Conservation (phyloP, 2,888 invertebrate genomes). For the Ernsta delagoae region DNA sequence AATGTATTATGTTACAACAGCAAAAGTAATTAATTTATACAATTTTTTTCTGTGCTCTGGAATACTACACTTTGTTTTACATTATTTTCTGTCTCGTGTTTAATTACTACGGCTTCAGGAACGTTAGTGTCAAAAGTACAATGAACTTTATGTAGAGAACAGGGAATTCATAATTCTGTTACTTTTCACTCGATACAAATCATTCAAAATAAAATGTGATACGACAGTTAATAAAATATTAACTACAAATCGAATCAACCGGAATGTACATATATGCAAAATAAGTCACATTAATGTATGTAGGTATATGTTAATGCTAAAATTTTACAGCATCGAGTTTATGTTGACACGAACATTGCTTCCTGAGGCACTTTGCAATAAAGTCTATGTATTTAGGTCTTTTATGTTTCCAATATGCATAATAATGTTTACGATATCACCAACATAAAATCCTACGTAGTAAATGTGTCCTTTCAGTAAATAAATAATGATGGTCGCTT, state of each 20-base stretch:
- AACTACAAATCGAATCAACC: no score
- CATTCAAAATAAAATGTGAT: no score
- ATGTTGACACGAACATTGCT: conserved; percentile 20
- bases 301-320: conserved; percentile 2
- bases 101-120: not conserved
- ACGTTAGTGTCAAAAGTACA: not conserved
- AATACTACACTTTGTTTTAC: not conserved
- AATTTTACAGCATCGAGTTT: conserved; percentile 8
- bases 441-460: conserved; percentile 12
- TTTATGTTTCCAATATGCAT: conserved; percentile 17
- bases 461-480: conserved; percentile 3
- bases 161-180: no score
- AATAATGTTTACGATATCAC: conserved; percentile 7
- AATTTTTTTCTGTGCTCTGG: no score
- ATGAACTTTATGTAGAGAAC: not conserved
- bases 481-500: conserved; percentile 7
- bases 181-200: no score
- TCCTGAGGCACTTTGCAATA: conserved; percentile 2
- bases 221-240: no score
- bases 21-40: no score
- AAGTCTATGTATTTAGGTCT: conserved; percentile 5
- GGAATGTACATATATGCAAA: no score
- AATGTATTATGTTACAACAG: not conserved
- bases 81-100: not conserved
- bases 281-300: no score